Percentiles rank a stretch among this genome's conserved stretches.
These are phyloP conservation scores for Chaetophractus vellerosus DNA, from an alignment of 2,797 vertebrate genomes.

Conservation along the genomic window DNA sequence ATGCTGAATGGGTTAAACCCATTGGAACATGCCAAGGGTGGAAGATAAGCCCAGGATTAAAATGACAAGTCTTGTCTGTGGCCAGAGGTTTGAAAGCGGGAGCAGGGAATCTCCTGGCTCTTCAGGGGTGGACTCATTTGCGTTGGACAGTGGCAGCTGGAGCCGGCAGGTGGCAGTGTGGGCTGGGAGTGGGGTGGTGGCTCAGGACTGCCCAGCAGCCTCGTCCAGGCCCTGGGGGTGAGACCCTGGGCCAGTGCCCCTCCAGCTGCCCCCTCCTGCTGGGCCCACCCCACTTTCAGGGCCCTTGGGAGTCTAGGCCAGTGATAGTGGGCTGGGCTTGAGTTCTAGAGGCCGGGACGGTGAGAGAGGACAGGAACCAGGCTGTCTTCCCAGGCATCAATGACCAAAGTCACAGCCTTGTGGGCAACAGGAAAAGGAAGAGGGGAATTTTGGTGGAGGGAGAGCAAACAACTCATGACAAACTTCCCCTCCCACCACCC, in stretches of 20 bases:
- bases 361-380: neutral
- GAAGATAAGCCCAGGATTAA: neutral
- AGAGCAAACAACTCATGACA: neutral
- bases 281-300: neutral
- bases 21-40: neutral
- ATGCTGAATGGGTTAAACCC: neutral
- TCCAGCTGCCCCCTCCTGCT: neutral
- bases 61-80: neutral
- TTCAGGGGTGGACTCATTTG: neutral
- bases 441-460: neutral
- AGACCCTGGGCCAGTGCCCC: neutral
- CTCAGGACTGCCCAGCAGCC: too few relatives aligned
- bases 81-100: neutral
- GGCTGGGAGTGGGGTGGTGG: neutral
- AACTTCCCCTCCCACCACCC: neutral
- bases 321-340: neutral
- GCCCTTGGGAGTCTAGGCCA: neutral
- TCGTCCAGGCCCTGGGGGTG: too few relatives aligned
- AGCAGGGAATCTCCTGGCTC: neutral
- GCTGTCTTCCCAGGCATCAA: neutral
- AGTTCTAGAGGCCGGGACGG: neutral
- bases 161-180: slow-evolving; percentile 75
- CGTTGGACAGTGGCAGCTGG: neutral
- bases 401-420: neutral
- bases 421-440: neutral